Evolutionary conservation across 30 jellyfish, hydroid and myxozoan species (phyloP).

Genomic region (Aurelia aurita complex sp. Pacific): DNA sequence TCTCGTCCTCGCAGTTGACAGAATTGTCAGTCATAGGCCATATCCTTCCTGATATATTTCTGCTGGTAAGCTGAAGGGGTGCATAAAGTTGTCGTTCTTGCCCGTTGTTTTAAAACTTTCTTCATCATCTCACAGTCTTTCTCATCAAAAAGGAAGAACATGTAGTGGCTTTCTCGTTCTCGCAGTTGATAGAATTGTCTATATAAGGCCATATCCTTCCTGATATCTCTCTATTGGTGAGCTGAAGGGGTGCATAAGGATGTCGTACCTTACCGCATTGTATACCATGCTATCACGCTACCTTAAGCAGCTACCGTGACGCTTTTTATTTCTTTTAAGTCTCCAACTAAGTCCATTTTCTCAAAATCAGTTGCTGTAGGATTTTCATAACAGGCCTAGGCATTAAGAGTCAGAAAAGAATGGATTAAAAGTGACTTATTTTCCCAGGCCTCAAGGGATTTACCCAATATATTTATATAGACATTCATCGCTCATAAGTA

Average conservation of each 20-base stretch:
- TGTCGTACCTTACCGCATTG: slow-evolving; percentile 7
- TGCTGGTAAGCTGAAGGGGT: too few relatives aligned
- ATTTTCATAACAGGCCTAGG: slow-evolving; percentile 28
- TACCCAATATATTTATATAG: too few relatives aligned
- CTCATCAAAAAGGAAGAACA: not conserved
- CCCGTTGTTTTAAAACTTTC: too few relatives aligned
- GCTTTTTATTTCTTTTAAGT: slow-evolving; percentile 5
- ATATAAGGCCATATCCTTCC: too few relatives aligned
- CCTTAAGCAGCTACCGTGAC: slow-evolving; percentile 35
- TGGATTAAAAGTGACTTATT: not conserved
- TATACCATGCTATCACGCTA: slow-evolving; percentile 7
- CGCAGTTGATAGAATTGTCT: not conserved
- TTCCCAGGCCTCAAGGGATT: slow-evolving; percentile 6
- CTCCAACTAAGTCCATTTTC: slow-evolving; percentile 17
- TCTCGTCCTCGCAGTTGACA: not conserved
- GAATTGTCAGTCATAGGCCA: too few relatives aligned
- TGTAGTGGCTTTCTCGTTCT: not conserved
- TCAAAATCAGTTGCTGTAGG: slow-evolving; percentile 32
- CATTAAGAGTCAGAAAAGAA: not conserved
- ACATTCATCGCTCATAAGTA: too few relatives aligned
- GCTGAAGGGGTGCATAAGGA: too few relatives aligned
- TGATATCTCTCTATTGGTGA: too few relatives aligned
- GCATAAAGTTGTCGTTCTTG: too few relatives aligned
- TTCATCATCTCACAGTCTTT: not conserved
- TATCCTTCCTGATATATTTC: too few relatives aligned